Evolutionary conservation across 2,888 invertebrate species (phyloP), one percentile per base, ranked within the genome.

Genomic region (Drosophila tanythrix): DNA sequence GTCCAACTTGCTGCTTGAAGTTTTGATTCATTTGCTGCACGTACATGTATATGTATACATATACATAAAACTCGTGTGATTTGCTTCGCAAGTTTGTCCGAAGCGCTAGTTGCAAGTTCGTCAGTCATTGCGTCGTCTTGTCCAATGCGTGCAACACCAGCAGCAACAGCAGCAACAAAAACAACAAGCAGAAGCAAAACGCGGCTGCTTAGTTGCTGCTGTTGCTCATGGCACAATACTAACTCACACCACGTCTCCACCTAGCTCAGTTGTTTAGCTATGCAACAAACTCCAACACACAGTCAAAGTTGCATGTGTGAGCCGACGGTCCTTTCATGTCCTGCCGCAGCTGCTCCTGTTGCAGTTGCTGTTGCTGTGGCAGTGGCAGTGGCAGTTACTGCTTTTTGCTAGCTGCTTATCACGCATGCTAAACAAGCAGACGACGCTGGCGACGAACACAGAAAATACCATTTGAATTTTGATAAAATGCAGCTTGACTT

Each of bases 381-480:
- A 43, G 56, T 61, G 57, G 48, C 67, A 38, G 64, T 61, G 64
- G 52, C 51, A 62, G 59, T 50, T 64, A 36, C 57, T 72, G 66
- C 77, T 79, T 78, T 81, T 81, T 83, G 78, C 76, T 70, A 53
- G 76, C 81, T 86, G 83, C 81, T 85, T 89, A 84, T 88, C 83
- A 87, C 79, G 81, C 79, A 88, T 88, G 89, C 87, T 81, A 83
- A 89, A 80, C 87, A 88, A 82, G 83, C 76, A 85, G 75, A 74
- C 81, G 77, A 63, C 79, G 71, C 48, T 64, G 66, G 50, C 58
- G 60, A 70, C 71, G 70, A 51, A 64, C 62, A 74, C 70, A 76
- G 74, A 82, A 81, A 81, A 78, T 81, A 79, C 75, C 77, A 84
- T 89, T 89, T 89, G 86, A 88, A 84, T 89, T 89, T 84, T 88